Percentiles rank a stretch among this genome's conserved stretches.
Conservation (phyloP, 2,113 vertebrate species). For the Carettochelys insculpta region DNA sequence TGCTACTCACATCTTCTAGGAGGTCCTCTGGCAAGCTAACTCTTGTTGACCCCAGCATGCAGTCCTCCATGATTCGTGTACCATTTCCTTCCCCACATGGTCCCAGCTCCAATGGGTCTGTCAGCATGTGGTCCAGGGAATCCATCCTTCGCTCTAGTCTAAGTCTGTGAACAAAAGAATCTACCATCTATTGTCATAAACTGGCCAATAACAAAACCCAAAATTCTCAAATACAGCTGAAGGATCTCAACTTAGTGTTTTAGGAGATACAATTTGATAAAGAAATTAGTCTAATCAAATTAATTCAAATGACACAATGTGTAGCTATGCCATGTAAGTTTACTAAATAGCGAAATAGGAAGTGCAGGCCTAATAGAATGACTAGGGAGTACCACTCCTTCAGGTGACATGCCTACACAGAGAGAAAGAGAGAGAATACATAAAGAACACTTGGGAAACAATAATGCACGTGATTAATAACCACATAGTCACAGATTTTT, state of each 20-base stretch:
- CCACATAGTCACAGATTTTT: background rate
- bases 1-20: slow-evolving; percentile 90
- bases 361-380: fast-evolving
- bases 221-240: fast-evolving
- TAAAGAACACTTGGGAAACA: background rate
- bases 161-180: background rate
- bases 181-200: background rate
- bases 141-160: slow-evolving; percentile 81
- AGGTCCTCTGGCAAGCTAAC: slow-evolving; percentile 94
- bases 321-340: fast-evolving
- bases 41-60: slow-evolving; percentile 87
- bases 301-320: background rate
- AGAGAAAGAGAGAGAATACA: background rate
- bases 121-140: slow-evolving; percentile 90
- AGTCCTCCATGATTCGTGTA: slow-evolving; percentile 91
- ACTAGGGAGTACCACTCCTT: background rate
- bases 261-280: fast-evolving
- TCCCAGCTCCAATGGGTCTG: slow-evolving; percentile 88
- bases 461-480: background rate
- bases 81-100: slow-evolving; percentile 77
- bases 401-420: fast-evolving
- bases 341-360: fast-evolving
- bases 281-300: fast-evolving
- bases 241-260: fast-evolving
- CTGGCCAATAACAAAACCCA: background rate